Percentiles rank a stretch among this genome's conserved stretches.
phyloP scores from a whole-genome alignment of 2,113 vertebrate genomes.

The Notechis scutatus region DNA sequence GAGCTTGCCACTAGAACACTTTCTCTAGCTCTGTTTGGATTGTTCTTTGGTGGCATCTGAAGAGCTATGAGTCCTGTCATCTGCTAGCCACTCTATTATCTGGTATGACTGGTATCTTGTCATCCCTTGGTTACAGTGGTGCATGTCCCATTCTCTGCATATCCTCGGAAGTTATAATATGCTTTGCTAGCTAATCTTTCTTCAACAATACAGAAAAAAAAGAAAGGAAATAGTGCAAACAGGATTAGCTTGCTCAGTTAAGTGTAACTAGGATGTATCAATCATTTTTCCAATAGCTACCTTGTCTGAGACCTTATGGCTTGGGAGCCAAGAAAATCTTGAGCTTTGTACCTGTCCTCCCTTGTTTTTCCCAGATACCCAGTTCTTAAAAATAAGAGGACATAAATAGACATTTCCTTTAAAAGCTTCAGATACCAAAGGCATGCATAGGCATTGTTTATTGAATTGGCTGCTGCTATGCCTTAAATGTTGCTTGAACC shows the following conservation, averaged over 20 bases:
- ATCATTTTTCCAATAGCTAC: slow-evolving; percentile 16
- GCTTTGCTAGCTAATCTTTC: slow-evolving; percentile 6
- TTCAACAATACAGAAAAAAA: neutral
- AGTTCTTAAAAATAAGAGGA: neutral
- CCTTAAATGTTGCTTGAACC: neutral
- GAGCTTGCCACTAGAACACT: neutral
- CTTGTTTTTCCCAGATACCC: neutral
- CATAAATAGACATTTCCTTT: neutral
- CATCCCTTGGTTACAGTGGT: neutral
- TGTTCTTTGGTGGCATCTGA: neutral
- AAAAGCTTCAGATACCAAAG: neutral
- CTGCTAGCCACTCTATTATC: neutral
- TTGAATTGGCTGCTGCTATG: neutral
- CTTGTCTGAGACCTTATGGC: neutral
- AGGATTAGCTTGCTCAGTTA: slow-evolving; percentile 36
- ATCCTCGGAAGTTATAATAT: slow-evolving; percentile 2
- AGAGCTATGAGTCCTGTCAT: neutral
- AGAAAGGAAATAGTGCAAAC: neutral
- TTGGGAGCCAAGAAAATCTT: neutral
- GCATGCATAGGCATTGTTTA: neutral
- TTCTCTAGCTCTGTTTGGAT: slow-evolving; percentile 11
- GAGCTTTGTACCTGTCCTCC: neutral
- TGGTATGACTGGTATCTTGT: neutral
- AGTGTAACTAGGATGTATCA: neutral
- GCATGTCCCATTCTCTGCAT: neutral